phyloP scores from a whole-genome alignment of 1,140 invertebrate genomes.

The Luehdorfia chinensis region DNA sequence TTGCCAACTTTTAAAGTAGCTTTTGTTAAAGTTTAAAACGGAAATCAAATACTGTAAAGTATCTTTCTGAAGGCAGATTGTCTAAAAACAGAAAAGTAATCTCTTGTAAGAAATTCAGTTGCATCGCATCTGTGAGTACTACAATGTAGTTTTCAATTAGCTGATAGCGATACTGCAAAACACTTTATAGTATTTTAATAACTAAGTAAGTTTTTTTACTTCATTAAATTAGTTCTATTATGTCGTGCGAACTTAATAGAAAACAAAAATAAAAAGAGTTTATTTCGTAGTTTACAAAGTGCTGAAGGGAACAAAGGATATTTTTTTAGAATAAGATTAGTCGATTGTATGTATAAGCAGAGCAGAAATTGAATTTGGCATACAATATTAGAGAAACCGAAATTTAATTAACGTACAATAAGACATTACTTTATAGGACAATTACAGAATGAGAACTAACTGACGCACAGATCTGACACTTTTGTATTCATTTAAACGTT shows the following conservation, averaged over 20 bases:
- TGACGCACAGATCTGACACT: too few species aligned
- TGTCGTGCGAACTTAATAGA: slow-evolving; percentile 7
- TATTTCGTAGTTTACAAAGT: slow-evolving; percentile 1
- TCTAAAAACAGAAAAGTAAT: slow-evolving; percentile 13
- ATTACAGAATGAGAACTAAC: too few species aligned
- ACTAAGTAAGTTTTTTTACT: slow-evolving; percentile 52
- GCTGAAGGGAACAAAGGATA: background rate
- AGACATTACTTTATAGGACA: too few species aligned
- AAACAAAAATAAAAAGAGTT: slow-evolving; percentile 2
- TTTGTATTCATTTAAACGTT: too few species aligned
- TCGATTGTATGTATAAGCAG: too few species aligned
- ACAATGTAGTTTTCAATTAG: slow-evolving; percentile 58
- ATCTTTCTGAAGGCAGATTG: too few species aligned
- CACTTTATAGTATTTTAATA: slow-evolving; percentile 56
- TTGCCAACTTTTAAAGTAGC: slow-evolving; percentile 8
- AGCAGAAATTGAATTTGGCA: too few species aligned
- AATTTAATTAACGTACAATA: too few species aligned
- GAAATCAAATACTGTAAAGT: slow-evolving; percentile 9
- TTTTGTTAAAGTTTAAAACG: slow-evolving; percentile 8
- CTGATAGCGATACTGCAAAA: slow-evolving; percentile 33
- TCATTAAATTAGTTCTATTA: slow-evolving; percentile 17
- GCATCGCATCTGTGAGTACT: slow-evolving; percentile 1
- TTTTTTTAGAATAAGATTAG: background rate
- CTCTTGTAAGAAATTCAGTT: slow-evolving; percentile 15
- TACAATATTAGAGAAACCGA: too few species aligned